Base-by-base conservation (phyloP, 2,888 invertebrate genomes). In the Stenodera caucasica region DNA sequence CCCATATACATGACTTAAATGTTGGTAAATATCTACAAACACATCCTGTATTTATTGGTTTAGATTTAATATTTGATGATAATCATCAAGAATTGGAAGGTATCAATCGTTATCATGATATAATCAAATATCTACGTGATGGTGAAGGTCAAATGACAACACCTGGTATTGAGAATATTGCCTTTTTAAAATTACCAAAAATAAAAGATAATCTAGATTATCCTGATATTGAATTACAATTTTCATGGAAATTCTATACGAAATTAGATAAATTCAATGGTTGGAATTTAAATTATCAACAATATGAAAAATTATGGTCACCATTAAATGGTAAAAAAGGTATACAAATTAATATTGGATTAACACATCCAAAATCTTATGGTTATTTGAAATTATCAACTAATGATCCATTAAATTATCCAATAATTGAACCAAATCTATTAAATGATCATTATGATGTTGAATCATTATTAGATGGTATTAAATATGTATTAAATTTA, bases 371-470 rank as follows among this genome's bases (percentile, higher is more conserved):
- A 3, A 86, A 86, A 78, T 90, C 90, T 75, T 82, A 75, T 70
- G 91, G 91, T 2, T 79, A 80, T 53, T 80, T 91, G 1, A 82
- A 78, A 69, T 82, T 91, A 50, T 78, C 76, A 14, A 85, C 84
- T 70, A 82, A 73, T 29, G 77, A 89, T 75, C 84, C 85, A 4
- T 69, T 21, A 78, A 80, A 54, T 76, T 81, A 29, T 88, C 89
- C n/a, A n/a, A n/a, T n/a, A n/a, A n/a, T n/a, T n/a, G n/a, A n/a
- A n/a, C n/a, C n/a, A n/a, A n/a, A n/a, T 0, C 50, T 86, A 23
- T 87, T 91, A 57, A 80, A 91, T 80, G 90, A 91, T 6, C 85
- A 85, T 62, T 91, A 90, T 80, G 91, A 91, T 73, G 72, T 87
- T 6, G 72, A 83, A 52, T 80, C 81, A 51, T 77, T 92, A 45